Conservation (phyloP, 2,113 vertebrate species). For the Micronycteris hirsuta region DNA sequence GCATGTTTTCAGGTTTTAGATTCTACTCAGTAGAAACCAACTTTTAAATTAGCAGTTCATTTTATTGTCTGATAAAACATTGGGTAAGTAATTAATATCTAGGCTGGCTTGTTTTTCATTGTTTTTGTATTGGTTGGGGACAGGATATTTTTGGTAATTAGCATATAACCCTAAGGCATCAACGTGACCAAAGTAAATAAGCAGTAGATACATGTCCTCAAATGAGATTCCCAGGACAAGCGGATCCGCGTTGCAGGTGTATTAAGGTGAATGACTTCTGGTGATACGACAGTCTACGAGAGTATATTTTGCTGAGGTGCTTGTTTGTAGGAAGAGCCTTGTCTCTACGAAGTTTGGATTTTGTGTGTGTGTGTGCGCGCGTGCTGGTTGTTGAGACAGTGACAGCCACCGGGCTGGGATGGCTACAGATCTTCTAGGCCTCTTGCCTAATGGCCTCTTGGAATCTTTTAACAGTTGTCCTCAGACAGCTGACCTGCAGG, state of each 20-base stretch:
- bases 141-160: not conserved
- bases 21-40: slow-evolving; percentile 12
- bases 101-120: not conserved
- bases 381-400: not conserved
- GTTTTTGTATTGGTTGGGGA: not conserved
- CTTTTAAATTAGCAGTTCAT: slow-evolving; percentile 22
- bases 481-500: not conserved
- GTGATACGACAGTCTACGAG: not conserved
- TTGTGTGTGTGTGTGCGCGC: not conserved
- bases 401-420: not conserved
- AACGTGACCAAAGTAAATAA: not conserved
- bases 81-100: not conserved
- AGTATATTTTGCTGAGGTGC: not conserved
- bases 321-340: not conserved
- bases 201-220: slow-evolving; percentile 1
- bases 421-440: not conserved
- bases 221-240: not conserved
- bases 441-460: not conserved
- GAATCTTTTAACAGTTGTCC: not conserved
- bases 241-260: not conserved
- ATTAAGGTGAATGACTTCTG: not conserved
- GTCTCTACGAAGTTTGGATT: not conserved
- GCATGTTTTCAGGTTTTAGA: not conserved
- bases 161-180: not conserved
- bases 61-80: slow-evolving; percentile 22